phyloP scores from a whole-genome alignment of 2,888 invertebrate genomes.

The Nemotelus nigrinus region DNA sequence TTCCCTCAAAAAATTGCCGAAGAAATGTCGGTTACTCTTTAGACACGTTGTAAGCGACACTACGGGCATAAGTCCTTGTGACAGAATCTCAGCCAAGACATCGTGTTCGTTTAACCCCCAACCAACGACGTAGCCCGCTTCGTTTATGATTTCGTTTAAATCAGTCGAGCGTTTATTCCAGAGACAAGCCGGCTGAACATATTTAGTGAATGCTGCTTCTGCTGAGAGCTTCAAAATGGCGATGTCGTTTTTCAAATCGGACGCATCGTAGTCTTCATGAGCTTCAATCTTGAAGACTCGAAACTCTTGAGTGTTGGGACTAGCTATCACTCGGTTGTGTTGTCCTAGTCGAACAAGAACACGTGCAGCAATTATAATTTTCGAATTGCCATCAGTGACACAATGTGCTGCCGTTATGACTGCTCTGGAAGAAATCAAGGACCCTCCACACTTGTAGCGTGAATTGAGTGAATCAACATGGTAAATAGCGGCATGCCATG shows the following conservation, averaged over 20 bases:
- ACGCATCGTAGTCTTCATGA: constrained; percentile 42
- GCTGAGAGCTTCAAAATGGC: constrained; percentile 60
- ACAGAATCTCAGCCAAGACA: constrained; percentile 55
- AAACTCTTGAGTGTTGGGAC: constrained; percentile 59
- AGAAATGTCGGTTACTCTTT: constrained; percentile 49
- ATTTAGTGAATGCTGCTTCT: constrained; percentile 58
- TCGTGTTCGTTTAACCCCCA: constrained; percentile 63
- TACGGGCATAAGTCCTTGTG: constrained; percentile 58
- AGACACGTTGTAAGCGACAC: constrained; percentile 59
- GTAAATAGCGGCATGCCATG: constrained; percentile 65
- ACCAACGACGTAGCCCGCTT: constrained; percentile 57
- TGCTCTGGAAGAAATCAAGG: constrained; percentile 59
- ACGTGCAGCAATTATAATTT: constrained; percentile 56
- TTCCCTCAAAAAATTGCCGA: constrained; percentile 45
- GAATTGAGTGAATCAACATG: constrained; percentile 18
- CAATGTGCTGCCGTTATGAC: constrained; percentile 62
- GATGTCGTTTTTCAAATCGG: constrained; percentile 57
- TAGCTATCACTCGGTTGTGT: constrained; percentile 61
- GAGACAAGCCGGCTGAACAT: constrained; percentile 63
- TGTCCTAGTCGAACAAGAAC: constrained; percentile 61
- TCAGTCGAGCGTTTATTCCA: constrained; percentile 56
- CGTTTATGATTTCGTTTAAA: constrained; percentile 46
- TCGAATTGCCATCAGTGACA: constrained; percentile 55
- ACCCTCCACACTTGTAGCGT: constrained; percentile 63
- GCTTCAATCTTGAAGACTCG: constrained; percentile 42